phyloP scores from a whole-genome alignment of 2,888 invertebrate species.

The Microctonus aethiopoides region DNA sequence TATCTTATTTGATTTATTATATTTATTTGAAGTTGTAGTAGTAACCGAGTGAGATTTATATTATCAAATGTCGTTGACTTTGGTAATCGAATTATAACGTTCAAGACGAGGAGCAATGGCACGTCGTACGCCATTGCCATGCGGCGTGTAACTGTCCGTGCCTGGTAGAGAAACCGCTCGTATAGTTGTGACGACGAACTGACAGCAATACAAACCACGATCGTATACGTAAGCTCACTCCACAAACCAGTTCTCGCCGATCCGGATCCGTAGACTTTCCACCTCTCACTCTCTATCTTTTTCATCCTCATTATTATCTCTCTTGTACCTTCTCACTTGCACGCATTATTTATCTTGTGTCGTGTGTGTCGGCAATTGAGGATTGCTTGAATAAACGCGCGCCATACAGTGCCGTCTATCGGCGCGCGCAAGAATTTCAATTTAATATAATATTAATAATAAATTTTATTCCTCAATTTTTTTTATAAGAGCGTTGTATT shows the following conservation, averaged over 20 bases:
- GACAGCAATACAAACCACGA: constrained; percentile 31
- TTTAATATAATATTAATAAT: background rate
- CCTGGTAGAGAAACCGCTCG: constrained; percentile 34
- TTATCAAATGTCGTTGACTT: background rate
- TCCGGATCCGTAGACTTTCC: constrained; percentile 29
- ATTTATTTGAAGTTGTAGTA: background rate
- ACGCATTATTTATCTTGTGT: background rate
- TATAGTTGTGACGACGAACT: constrained; percentile 29
- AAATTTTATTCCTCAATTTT: background rate
- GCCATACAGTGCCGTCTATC: constrained; percentile 20
- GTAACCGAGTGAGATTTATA: background rate
- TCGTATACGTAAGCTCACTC: constrained; percentile 31
- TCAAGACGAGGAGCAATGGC: constrained; percentile 15
- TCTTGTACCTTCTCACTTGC: background rate
- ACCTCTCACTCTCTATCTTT: constrained; percentile 10
- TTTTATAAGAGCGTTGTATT: background rate
- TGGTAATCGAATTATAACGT: background rate
- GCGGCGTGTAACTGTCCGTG: constrained; percentile 52
- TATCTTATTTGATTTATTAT: background rate
- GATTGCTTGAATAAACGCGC: constrained; percentile 21
- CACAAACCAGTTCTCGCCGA: constrained; percentile 44
- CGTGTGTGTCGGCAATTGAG: background rate
- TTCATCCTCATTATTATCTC: background rate
- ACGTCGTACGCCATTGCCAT: constrained; percentile 54
- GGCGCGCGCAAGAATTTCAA: background rate